Conservation (phyloP, 2,797 vertebrate genomes). For the Diplodus puntazzo region DNA sequence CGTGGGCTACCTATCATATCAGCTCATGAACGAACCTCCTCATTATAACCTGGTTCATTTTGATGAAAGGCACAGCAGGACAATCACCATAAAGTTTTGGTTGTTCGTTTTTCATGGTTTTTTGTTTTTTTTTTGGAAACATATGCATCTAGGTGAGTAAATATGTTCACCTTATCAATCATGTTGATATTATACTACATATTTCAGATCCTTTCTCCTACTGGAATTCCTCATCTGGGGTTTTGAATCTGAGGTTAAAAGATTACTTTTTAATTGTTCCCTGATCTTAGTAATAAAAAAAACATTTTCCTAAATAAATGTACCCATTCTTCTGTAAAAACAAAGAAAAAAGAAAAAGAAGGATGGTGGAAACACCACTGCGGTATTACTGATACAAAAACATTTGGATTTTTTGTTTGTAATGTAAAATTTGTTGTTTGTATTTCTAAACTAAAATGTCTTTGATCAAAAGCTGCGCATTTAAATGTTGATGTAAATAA, state of each 20-base stretch:
- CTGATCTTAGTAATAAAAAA: background rate
- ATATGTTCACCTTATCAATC: background rate
- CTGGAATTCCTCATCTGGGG: background rate
- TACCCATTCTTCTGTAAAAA: background rate
- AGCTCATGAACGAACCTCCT: constrained; percentile 23
- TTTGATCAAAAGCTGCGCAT: background rate
- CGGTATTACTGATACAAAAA: background rate
- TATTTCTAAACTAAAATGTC: background rate
- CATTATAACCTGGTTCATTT: constrained; percentile 2
- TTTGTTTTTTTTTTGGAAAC: background rate
- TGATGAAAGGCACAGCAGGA: background rate
- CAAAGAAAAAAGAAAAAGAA: background rate
- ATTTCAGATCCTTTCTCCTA: background rate
- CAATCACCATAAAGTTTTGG: background rate
- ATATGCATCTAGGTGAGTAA: constrained; percentile 43
- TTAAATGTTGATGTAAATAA: background rate
- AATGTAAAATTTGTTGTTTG: background rate
- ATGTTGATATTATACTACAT: background rate
- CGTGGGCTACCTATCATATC: background rate
- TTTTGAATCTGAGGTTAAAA: background rate
- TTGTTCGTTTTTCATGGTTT: background rate
- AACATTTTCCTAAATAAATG: background rate
- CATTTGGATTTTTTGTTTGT: too few species aligned
- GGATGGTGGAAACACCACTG: background rate
- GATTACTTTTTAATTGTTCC: background rate